phyloP scores from a whole-genome alignment of 2,113 vertebrate species.

The Percopsis transmontana region DNA sequence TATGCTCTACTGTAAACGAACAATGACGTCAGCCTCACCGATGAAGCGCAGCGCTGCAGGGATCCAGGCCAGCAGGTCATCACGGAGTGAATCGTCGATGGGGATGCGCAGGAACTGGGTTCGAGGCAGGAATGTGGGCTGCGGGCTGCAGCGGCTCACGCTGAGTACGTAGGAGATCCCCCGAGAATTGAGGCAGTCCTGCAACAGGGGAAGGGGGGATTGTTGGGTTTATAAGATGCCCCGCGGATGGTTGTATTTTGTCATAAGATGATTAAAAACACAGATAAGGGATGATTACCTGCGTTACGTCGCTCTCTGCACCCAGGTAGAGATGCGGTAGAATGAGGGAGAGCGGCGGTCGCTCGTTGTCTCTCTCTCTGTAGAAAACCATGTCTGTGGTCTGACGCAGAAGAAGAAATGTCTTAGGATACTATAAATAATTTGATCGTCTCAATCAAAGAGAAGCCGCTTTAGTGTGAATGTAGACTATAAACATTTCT shows the following conservation, averaged over 20 bases:
- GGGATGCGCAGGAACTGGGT: conserved; percentile 81
- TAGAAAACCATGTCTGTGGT: conserved; percentile 71
- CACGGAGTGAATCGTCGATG: conserved; percentile 82
- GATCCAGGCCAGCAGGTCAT: conserved; percentile 82
- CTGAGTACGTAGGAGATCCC: conserved; percentile 82
- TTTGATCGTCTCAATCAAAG: neutral
- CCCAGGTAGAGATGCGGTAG: conserved; percentile 83
- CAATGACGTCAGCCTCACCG: conserved; percentile 55
- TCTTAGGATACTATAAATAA: neutral
- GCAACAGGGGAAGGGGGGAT: neutral
- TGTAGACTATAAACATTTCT: no score
- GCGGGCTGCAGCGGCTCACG: conserved; percentile 80
- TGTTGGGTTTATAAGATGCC: neutral
- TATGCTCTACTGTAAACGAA: neutral
- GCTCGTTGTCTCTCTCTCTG: conserved; percentile 55
- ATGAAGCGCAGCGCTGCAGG: conserved; percentile 80
- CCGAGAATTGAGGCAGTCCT: conserved; percentile 75
- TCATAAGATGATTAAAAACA: neutral
- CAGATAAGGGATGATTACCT: conserved; percentile 57
- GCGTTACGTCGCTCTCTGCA: conserved; percentile 80
- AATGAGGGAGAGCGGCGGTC: conserved; percentile 72
- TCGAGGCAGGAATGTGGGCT: conserved; percentile 75
- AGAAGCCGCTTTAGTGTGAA: no score
- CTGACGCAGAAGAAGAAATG: neutral
- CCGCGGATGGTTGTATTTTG: neutral